Evolutionary conservation across 2,113 vertebrate species (phyloP), one percentile per base, ranked within the genome.

Genomic region (Pontoporia blainvillei): DNA sequence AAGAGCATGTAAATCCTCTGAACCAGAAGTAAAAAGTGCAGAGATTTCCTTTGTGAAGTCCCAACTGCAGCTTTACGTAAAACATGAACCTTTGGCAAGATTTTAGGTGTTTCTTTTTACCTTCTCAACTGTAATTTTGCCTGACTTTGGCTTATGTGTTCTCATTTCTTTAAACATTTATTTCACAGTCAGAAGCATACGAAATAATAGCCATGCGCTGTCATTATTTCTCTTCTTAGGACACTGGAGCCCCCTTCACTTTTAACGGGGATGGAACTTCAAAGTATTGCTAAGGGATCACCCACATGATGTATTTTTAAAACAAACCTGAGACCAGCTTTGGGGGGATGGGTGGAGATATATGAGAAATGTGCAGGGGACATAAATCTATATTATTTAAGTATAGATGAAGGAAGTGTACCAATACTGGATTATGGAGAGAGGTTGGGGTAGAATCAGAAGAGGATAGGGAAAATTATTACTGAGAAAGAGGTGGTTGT

Each of bases 1-100:
- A 97, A 98, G 98, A 98, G 97, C 98, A 98, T 99, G 99, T 99
- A 98, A 98, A 98, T 98, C 96, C 98, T 97, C 97, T 99, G 98
- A 99, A 99, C 99, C 99, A 98, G 98, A 99, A 99, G 98, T 99
- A 99, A 99, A 98, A 98, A 98, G 98, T 97, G 96, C 97, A 98
- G 96, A 98, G 98, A 97, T 98, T 98, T 98, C 98, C 98, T 98
- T 97, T 98, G 98, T 98, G 97, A 97, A 98, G 96, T 96, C 97
- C 95, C 96, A 97, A 97, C 97, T 97, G 97, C 97, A 96, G 93
- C 96, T 98, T 97, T 97, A 98, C 98, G 98, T 97, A 98, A 98
- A 98, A 97, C 97, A 97, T 13, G 23, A 97, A 98, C 94, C 95
- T 96, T 82, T 98, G 96, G 87, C 96, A 93, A 25, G 6, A 20